Percentiles rank a stretch among this genome's conserved stretches.
phyloP scores from a whole-genome alignment of 2,888 invertebrate species.

The Drosophila austrosaltans region DNA sequence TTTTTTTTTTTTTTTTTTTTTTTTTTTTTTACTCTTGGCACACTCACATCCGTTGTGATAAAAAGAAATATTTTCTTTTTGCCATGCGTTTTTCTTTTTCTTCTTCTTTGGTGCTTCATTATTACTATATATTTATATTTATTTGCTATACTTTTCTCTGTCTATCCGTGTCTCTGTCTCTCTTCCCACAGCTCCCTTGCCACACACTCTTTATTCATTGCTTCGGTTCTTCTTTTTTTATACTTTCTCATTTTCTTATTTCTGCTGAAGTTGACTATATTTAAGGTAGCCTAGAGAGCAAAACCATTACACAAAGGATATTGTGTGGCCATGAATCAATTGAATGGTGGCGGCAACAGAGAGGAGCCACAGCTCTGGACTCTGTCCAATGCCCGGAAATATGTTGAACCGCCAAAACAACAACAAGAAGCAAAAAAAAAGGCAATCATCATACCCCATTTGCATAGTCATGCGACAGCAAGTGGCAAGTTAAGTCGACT shows the following conservation, averaged over 20 bases:
- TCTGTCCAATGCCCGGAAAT: conserved; percentile 62
- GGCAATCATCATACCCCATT: conserved; percentile 51
- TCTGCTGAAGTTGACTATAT: conserved; percentile 62
- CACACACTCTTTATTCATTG: conserved; percentile 1
- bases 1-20: conserved; percentile 47
- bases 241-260: conserved; percentile 28
- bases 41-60: conserved; percentile 80
- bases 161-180: conserved; percentile 33
- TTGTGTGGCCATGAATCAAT: conserved; percentile 78
- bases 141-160: conserved; percentile 46
- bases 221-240: background rate
- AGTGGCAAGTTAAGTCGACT: background rate
- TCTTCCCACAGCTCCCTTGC: background rate
- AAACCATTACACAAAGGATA: conserved; percentile 76
- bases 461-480: conserved; percentile 46
- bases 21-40: conserved; percentile 71
- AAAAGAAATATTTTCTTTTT: conserved; percentile 80
- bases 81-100: conserved; percentile 72
- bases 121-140: conserved; percentile 75
- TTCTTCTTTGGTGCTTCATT: conserved; percentile 59
- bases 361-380: background rate
- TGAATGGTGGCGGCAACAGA: conserved; percentile 31
- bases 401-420: conserved; percentile 54
- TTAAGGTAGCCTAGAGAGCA: conserved; percentile 65
- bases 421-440: conserved; percentile 8